Percentiles rank a stretch among this genome's conserved stretches.
Conservation (phyloP, 2,113 vertebrate genomes). For the Lasiurus cinereus region DNA sequence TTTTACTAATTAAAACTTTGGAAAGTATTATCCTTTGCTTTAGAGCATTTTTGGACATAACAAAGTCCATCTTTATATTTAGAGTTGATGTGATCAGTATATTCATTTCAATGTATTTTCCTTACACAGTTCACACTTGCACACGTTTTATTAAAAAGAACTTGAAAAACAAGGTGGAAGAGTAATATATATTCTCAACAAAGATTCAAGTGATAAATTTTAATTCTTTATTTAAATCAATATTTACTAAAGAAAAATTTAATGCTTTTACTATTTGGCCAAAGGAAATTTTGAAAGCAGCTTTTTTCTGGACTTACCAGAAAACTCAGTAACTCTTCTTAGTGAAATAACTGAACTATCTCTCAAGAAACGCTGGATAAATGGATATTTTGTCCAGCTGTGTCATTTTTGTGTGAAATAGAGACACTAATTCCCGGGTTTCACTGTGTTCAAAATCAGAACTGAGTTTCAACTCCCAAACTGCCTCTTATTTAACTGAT, state of each 20-base stretch:
- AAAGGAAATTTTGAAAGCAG: conserved; percentile 51
- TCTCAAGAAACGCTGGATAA: conserved; percentile 40
- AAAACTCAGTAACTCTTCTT: background rate
- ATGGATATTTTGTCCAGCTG: background rate
- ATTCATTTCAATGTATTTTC: conserved; percentile 13
- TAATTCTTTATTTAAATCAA: conserved; percentile 49
- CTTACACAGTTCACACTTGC: conserved; percentile 18
- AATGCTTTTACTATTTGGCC: background rate
- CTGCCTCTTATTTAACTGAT: background rate
- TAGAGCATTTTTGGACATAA: background rate
- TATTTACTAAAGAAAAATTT: conserved; percentile 23
- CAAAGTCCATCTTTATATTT: conserved; percentile 12
- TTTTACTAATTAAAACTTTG: conserved; percentile 47
- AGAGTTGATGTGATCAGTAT: conserved; percentile 17
- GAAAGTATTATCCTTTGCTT: background rate
- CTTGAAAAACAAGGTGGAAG: conserved; percentile 38
- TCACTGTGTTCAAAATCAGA: background rate
- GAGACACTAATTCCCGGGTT: background rate
- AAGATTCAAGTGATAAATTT: conserved; percentile 33
- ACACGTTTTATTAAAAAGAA: conserved; percentile 4
- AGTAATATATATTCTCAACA: conserved; percentile 28
- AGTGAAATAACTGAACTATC: conserved; percentile 27
- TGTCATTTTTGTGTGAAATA: background rate
- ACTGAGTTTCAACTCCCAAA: background rate
- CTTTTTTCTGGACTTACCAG: conserved; percentile 5